Percentiles rank a stretch among this genome's conserved stretches.
phyloP scores from a whole-genome alignment of 1,140 invertebrate genomes.

The Leptinotarsa undecemlineata region DNA sequence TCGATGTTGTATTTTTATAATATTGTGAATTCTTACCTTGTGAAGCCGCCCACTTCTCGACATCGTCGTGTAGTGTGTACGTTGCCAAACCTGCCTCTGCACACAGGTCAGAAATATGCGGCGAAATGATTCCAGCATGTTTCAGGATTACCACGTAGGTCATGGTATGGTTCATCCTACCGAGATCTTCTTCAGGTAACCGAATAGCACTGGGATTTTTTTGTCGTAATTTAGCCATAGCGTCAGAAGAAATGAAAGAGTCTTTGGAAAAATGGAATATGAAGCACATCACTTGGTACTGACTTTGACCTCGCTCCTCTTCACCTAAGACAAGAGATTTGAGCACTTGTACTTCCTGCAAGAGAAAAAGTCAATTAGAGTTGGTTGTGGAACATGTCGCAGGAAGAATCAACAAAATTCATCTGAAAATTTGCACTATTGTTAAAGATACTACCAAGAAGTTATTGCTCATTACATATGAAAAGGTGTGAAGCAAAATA shows the following conservation, averaged over 20 bases:
- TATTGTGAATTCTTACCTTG: conserved; percentile 62
- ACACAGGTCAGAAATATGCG: conserved; percentile 75
- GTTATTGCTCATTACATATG: too few species aligned
- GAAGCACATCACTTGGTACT: conserved; percentile 91
- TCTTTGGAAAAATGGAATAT: conserved; percentile 86
- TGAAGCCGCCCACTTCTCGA: conserved; percentile 74
- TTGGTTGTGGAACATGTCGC: background rate
- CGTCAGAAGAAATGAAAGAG: conserved; percentile 93
- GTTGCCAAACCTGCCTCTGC: conserved; percentile 75
- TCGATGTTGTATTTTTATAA: too few species aligned
- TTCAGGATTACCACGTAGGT: conserved; percentile 75
- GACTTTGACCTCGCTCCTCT: conserved; percentile 87
- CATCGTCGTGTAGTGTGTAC: conserved; percentile 76
- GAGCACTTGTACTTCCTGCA: conserved; percentile 89
- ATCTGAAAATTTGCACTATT: too few species aligned
- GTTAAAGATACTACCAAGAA: too few species aligned
- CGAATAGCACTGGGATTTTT: conserved; percentile 66
- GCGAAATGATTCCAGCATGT: conserved; percentile 71
- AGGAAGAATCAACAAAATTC: too few species aligned
- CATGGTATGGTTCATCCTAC: conserved; percentile 75
- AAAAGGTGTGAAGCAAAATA: too few species aligned
- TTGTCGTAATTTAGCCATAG: conserved; percentile 96
- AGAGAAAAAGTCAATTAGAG: conserved; percentile 41
- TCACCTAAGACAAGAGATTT: conserved; percentile 92
- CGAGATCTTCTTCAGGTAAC: conserved; percentile 86